Percentiles rank a stretch among this genome's conserved stretches.
Conservation (phyloP, 2,888 invertebrate species). For the Serripes groenlandicus region DNA sequence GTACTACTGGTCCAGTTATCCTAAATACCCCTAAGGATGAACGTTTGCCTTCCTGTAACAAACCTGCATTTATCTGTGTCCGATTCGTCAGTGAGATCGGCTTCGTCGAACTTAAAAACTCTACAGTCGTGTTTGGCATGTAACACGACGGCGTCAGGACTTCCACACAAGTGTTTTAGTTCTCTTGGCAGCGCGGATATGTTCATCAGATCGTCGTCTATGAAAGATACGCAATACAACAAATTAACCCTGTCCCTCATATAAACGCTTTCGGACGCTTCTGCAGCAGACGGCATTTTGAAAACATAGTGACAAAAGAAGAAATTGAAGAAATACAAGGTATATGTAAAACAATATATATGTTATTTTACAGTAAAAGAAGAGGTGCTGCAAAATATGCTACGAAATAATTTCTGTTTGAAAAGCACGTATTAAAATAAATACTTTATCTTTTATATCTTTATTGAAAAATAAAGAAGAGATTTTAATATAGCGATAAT, state of each 20-base stretch:
- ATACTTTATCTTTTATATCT: no score
- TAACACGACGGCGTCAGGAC: slow-evolving; percentile 45
- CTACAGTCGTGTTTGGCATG: slow-evolving; percentile 35
- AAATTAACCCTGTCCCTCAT: background rate
- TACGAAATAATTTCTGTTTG: no score
- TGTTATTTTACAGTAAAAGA: no score
- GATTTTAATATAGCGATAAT: no score
- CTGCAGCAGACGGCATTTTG: background rate
- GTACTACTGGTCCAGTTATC: background rate
- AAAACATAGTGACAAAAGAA: background rate
- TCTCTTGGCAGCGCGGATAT: slow-evolving; percentile 39
- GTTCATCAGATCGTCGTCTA: slow-evolving; percentile 34
- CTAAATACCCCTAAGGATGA: background rate
- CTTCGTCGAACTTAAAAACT: slow-evolving; percentile 8
- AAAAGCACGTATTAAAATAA: no score
- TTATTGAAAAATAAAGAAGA: no score
- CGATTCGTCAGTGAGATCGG: background rate
- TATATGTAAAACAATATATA: no score
- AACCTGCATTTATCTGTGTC: slow-evolving; percentile 46
- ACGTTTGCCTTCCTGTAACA: background rate
- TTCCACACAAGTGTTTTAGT: slow-evolving; percentile 46
- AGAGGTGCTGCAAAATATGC: no score
- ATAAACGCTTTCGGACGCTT: background rate
- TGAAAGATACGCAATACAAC: no score
- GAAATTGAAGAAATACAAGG: no score